These are phyloP conservation scores for Calyptommatus sinebrachiatus DNA, from an alignment of 2,113 vertebrate species.

Conservation along the genomic window DNA sequence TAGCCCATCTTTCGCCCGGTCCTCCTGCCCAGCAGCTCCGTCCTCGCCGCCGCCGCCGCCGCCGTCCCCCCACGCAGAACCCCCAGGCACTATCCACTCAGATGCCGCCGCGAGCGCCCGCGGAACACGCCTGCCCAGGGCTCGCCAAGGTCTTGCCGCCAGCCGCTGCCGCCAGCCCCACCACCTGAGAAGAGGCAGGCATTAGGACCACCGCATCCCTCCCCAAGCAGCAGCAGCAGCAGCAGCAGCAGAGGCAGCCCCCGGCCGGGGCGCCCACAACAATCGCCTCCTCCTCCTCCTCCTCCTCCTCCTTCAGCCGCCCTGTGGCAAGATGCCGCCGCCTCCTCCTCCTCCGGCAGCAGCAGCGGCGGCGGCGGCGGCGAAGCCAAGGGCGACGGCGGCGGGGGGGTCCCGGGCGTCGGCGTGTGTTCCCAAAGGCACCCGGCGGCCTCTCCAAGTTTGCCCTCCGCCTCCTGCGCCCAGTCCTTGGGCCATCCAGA, in stretches of 20 bases:
- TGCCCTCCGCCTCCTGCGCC: slow-evolving; percentile 46
- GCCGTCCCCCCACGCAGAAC: slow-evolving; percentile 69
- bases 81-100: slow-evolving; percentile 70
- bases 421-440: slow-evolving; percentile 57
- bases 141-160: slow-evolving; percentile 55
- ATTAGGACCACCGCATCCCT: slow-evolving; percentile 62
- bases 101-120: slow-evolving; percentile 55
- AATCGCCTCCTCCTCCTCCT: slow-evolving; percentile 39
- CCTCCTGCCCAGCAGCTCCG: slow-evolving; percentile 57
- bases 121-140: slow-evolving; percentile 60
- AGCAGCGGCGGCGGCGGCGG: slow-evolving; percentile 52
- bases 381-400: slow-evolving; percentile 30
- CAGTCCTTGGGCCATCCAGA: slow-evolving; percentile 33
- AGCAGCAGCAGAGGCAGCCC: slow-evolving; percentile 4
- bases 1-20: slow-evolving; percentile 83
- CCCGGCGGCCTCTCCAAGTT: slow-evolving; percentile 55
- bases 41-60: slow-evolving; percentile 63
- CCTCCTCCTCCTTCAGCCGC: slow-evolving; percentile 60
- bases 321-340: slow-evolving; percentile 48
- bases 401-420: slow-evolving; percentile 47
- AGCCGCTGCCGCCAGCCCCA: slow-evolving; percentile 46
- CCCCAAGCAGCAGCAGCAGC: too few relatives aligned
- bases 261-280: neutral
- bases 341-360: slow-evolving; percentile 46
- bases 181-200: slow-evolving; percentile 68